These are phyloP conservation scores for Beris chalybata DNA, from an alignment of 2,888 invertebrate species.

Conservation along the genomic window DNA sequence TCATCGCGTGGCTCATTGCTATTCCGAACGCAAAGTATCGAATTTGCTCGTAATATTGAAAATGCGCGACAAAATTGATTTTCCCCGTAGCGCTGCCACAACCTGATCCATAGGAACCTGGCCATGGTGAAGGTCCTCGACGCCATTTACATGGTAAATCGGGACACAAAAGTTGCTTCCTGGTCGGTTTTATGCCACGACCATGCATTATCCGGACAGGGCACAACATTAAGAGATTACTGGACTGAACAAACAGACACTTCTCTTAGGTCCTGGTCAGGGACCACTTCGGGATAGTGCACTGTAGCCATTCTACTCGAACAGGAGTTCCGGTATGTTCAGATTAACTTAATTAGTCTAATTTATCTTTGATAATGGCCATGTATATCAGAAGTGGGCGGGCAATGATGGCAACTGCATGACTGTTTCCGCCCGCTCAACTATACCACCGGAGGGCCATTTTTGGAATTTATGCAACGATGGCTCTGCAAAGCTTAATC, in stretches of 20 bases:
- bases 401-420: constrained; percentile 26
- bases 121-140: too few species aligned
- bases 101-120: too few species aligned
- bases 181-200: constrained; percentile 2
- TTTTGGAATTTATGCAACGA: constrained; percentile 26
- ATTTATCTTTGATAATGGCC: constrained; percentile 31
- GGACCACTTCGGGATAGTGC: not conserved
- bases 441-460: constrained; percentile 1
- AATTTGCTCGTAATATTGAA: too few species aligned
- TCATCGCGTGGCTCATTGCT: too few species aligned
- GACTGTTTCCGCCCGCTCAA: constrained; percentile 10
- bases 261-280: not conserved
- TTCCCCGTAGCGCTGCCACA: too few species aligned
- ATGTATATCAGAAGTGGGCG: constrained; percentile 28
- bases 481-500: constrained; percentile 8
- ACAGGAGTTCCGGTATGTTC: constrained; percentile 7
- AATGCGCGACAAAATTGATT: too few species aligned
- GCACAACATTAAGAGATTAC: constrained; percentile 8
- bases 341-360: constrained; percentile 32
- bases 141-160: too few species aligned
- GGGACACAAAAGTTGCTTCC: too few species aligned
- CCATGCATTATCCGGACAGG: constrained; percentile 11
- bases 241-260: constrained; percentile 10
- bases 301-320: constrained; percentile 2
- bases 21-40: too few species aligned